Evolutionary conservation across 2,113 vertebrate genomes (phyloP).

Genomic region (Pangasianodon hypophthalmus): DNA sequence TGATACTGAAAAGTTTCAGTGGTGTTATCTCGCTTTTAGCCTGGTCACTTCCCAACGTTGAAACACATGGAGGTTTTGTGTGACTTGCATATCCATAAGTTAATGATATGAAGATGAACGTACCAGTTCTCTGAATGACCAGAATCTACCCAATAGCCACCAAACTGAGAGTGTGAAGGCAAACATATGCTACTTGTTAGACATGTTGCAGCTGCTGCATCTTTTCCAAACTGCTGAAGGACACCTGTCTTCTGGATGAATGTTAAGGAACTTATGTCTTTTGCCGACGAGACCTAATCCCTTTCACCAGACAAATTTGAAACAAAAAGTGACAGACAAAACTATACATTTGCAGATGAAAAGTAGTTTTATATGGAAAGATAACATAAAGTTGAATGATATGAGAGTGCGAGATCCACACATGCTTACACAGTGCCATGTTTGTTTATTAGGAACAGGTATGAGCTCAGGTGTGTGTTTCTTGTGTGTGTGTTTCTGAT

Average conservation of each 20-base stretch:
- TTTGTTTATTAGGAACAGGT: not conserved
- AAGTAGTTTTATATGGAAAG: not conserved
- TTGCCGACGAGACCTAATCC: not conserved
- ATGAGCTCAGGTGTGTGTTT: not conserved
- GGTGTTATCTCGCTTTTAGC: not conserved
- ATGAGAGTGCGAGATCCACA: not conserved
- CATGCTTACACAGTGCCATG: not conserved
- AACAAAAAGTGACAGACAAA: not conserved
- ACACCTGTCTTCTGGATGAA: not conserved
- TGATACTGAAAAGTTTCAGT: not conserved
- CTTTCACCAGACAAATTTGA: not conserved
- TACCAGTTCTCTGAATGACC: not conserved
- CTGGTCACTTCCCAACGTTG: not conserved
- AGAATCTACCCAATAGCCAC: not conserved
- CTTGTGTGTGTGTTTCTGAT: not conserved
- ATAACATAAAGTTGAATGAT: too few species aligned
- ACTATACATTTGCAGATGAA: not conserved
- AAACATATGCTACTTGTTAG: not conserved
- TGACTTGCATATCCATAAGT: not conserved
- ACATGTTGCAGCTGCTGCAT: not conserved
- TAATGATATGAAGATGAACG: not conserved
- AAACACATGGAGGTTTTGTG: not conserved
- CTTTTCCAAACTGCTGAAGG: not conserved
- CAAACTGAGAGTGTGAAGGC: not conserved
- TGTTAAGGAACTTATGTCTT: not conserved